Conservation (phyloP, 64 coral and sea anemone species). For the Dendrophyllia cribrosa region DNA sequence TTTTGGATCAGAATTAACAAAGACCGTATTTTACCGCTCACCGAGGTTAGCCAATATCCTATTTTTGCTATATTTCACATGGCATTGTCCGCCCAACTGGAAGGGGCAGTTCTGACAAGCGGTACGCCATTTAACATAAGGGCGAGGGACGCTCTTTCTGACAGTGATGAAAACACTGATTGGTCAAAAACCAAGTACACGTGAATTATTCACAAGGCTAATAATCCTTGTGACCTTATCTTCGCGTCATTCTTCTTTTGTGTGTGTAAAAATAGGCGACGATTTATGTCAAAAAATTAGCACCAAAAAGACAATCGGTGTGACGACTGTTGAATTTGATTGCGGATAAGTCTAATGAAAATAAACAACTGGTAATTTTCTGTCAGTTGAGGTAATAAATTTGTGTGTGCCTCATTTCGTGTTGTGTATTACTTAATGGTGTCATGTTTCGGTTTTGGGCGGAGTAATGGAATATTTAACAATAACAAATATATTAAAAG, state of each 20-base stretch:
- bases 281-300: not conserved
- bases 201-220: conserved; percentile 8
- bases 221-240: conserved; percentile 39
- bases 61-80: conserved; percentile 5
- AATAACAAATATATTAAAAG: too few species aligned
- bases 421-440: too few species aligned
- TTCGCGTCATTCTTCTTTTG: not conserved
- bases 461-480: too few species aligned
- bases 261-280: not conserved
- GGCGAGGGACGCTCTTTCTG: not conserved
- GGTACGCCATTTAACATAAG: conserved; percentile 8
- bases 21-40: not conserved
- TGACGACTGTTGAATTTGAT: not conserved
- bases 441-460: too few species aligned
- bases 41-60: not conserved
- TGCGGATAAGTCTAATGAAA: too few species aligned
- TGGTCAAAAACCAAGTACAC: conserved; percentile 2
- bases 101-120: not conserved
- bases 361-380: too few species aligned
- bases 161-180: conserved; percentile 5
- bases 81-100: not conserved
- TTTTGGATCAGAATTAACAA: not conserved
- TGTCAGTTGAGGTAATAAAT: too few species aligned
- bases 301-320: not conserved
- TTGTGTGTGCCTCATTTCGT: too few species aligned